Conservation (phyloP, 1,140 invertebrate species). For the Octopus sinensis region DNA sequence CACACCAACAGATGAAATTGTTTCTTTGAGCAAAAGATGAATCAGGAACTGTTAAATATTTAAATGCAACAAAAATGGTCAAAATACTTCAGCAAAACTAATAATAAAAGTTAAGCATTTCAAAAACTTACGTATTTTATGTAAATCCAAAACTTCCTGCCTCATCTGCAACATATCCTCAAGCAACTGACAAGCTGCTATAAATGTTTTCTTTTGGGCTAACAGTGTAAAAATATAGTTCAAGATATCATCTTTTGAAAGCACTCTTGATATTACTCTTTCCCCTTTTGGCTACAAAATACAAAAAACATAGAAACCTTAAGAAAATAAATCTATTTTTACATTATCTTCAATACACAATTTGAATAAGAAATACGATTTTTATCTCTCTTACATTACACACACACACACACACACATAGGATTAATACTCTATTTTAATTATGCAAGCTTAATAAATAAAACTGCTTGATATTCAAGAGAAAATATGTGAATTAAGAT, state of each 20-base stretch:
- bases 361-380: too few relatives aligned
- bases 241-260: conserved; percentile 48
- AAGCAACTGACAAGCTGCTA: conserved; percentile 53
- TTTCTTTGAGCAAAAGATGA: too few relatives aligned
- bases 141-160: conserved; percentile 46
- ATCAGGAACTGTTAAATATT: too few relatives aligned
- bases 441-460: not conserved
- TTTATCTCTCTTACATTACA: too few relatives aligned
- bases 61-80: not conserved
- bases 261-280: conserved; percentile 37
- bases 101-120: not conserved
- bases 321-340: not conserved
- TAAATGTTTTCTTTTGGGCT: conserved; percentile 48
- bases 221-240: conserved; percentile 54
- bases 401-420: too few relatives aligned
- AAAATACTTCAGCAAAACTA: not conserved
- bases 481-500: conserved; percentile 7
- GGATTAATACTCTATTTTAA: not conserved
- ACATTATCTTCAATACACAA: not conserved
- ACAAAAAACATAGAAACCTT: conserved; percentile 4
- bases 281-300: conserved; percentile 45
- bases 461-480: conserved; percentile 9
- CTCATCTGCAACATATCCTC: conserved; percentile 53
- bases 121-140: conserved; percentile 46
- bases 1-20: too few relatives aligned